Percentiles rank a stretch among this genome's conserved stretches.
Evolutionary conservation across 92 coral and sea anemone species (phyloP).

Genomic region (Plumapathes pennacea): DNA sequence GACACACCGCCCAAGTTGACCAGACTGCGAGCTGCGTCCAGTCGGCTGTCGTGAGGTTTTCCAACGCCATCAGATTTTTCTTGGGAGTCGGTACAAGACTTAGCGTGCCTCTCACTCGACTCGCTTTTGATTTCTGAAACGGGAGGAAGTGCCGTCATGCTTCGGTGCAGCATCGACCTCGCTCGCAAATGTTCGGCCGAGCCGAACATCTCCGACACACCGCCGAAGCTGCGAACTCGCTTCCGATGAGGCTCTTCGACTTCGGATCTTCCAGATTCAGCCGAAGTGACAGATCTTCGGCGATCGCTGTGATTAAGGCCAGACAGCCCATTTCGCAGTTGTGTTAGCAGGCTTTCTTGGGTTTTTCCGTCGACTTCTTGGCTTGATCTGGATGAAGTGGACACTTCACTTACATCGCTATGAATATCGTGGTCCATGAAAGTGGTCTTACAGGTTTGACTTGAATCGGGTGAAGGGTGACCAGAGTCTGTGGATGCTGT

Average conservation of each 20-base stretch:
- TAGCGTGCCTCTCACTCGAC: slow-evolving; percentile 3
- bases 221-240: slow-evolving; percentile 83
- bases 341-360: slow-evolving; percentile 1
- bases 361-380: slow-evolving; percentile 29
- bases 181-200: slow-evolving; percentile 43
- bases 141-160: slow-evolving; percentile 48
- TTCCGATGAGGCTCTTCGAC: slow-evolving; percentile 63
- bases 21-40: slow-evolving; percentile 88
- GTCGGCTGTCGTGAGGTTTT: slow-evolving; percentile 72
- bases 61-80: slow-evolving; percentile 36
- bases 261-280: slow-evolving; percentile 36
- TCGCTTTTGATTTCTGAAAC: slow-evolving; percentile 67
- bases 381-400: slow-evolving; percentile 67
- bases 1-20: slow-evolving; percentile 80
- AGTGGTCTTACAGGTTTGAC: slow-evolving; percentile 66
- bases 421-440: slow-evolving; percentile 66
- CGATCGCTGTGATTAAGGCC: slow-evolving; percentile 60
- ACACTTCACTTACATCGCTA: slow-evolving; percentile 79
- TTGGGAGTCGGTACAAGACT: slow-evolving; percentile 28
- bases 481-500: slow-evolving; percentile 83
- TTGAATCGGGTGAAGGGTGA: slow-evolving; percentile 87
- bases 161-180: slow-evolving; percentile 59
- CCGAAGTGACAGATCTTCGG: slow-evolving; percentile 45
- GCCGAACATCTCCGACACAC: slow-evolving; percentile 73
- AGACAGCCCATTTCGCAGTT: slow-evolving; percentile 41